phyloP scores from a whole-genome alignment of 1,140 invertebrate species.

The Caenorhabditis inopinata region DNA sequence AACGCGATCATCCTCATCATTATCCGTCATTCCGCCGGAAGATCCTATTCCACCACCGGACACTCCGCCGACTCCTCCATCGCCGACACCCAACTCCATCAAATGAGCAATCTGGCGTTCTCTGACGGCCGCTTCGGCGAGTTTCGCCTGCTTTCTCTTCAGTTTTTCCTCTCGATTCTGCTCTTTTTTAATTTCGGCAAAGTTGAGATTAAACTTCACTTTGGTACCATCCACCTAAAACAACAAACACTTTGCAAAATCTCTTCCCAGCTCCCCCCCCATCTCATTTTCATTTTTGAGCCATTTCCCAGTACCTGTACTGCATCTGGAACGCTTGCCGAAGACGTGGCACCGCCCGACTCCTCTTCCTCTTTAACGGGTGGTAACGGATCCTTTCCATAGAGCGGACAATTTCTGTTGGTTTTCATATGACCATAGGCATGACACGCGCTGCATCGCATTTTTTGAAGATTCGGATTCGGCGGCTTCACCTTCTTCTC shows the following conservation, averaged over 20 bases:
- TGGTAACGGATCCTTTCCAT: slow-evolving; percentile 73
- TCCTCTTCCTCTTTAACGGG: slow-evolving; percentile 63
- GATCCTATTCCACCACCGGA: too few relatives aligned
- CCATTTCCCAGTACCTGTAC: background rate
- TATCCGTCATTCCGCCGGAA: background rate
- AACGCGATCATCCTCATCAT: background rate
- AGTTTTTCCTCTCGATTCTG: background rate
- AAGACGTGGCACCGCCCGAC: slow-evolving; percentile 31
- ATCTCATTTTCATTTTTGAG: slow-evolving; percentile 29
- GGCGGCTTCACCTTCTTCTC: slow-evolving; percentile 81
- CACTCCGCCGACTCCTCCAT: too few relatives aligned
- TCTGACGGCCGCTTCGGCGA: background rate
- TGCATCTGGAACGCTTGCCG: background rate
- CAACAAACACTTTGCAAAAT: background rate
- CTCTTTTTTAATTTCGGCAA: background rate
- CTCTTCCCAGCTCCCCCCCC: background rate
- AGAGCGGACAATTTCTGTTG: slow-evolving; percentile 92
- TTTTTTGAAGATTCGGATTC: slow-evolving; percentile 67
- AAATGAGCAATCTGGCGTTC: background rate
- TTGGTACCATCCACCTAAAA: slow-evolving; percentile 38
- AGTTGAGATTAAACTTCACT: slow-evolving; percentile 40
- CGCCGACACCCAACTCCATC: background rate
- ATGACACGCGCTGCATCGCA: slow-evolving; percentile 94
- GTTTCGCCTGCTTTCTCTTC: background rate
- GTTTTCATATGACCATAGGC: slow-evolving; percentile 80